Evolutionary conservation across 2,797 vertebrate genomes (phyloP).

Genomic region (Erethizon dorsatum): DNA sequence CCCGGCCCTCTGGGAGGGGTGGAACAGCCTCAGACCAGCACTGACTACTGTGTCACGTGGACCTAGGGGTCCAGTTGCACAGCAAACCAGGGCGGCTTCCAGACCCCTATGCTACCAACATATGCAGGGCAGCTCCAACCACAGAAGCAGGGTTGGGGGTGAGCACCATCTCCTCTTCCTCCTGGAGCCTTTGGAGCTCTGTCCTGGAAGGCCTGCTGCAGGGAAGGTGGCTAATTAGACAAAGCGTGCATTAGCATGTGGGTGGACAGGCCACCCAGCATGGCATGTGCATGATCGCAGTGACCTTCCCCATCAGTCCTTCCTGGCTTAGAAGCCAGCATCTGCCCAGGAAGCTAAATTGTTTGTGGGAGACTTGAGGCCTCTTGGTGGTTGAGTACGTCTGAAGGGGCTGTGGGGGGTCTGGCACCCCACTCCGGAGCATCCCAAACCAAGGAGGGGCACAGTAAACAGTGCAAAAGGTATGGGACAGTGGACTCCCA

Average conservation of each 20-base stretch:
- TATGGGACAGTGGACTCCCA: no score
- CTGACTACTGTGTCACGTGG: background rate
- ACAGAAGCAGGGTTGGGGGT: background rate
- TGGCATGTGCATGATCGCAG: fast-evolving
- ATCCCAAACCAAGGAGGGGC: background rate
- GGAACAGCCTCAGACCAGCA: background rate
- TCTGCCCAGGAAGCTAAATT: background rate
- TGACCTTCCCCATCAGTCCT: background rate
- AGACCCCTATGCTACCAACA: background rate
- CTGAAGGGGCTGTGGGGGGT: background rate
- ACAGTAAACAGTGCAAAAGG: background rate
- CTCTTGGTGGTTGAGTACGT: background rate
- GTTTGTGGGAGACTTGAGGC: background rate
- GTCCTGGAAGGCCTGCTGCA: background rate
- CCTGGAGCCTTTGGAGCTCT: background rate
- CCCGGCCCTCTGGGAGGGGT: background rate
- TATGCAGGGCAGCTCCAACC: background rate
- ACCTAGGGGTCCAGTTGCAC: background rate
- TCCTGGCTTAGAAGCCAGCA: no score
- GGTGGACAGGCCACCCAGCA: background rate
- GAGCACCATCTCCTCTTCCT: background rate
- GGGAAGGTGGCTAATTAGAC: background rate
- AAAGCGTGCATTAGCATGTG: background rate
- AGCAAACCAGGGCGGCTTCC: background rate
- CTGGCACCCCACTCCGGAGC: background rate